phyloP scores from a whole-genome alignment of 2,888 invertebrate species.

The Eucriotettix oculatus region DNA sequence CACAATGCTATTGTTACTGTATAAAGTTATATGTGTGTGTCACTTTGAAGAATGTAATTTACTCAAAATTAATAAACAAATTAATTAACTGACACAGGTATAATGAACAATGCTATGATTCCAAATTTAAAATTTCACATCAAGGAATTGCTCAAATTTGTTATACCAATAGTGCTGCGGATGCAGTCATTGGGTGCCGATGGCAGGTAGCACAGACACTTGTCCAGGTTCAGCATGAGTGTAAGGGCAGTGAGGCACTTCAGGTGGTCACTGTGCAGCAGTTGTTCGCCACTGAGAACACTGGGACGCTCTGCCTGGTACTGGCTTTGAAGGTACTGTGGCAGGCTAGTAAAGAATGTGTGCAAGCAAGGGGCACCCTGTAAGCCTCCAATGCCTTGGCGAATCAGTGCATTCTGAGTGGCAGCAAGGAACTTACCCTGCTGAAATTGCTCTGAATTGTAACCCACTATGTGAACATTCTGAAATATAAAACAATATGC shows the following conservation, averaged over 20 bases:
- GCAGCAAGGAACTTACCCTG: constrained; percentile 31
- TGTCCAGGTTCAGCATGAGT: constrained; percentile 34
- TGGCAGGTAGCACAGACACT: constrained; percentile 31
- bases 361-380: constrained; percentile 34
- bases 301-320: constrained; percentile 36
- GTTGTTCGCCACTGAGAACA: constrained; percentile 37
- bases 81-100: too few relatives aligned
- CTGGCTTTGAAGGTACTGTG: constrained; percentile 31
- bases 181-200: constrained; percentile 29
- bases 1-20: too few relatives aligned
- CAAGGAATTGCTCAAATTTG: neutral
- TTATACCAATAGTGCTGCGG: constrained; percentile 16
- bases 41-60: too few relatives aligned
- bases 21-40: too few relatives aligned
- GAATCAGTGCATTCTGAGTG: constrained; percentile 31
- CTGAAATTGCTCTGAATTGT: constrained; percentile 25
- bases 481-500: constrained; percentile 12
- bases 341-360: constrained; percentile 20
- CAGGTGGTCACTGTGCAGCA: constrained; percentile 39
- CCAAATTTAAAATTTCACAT: too few relatives aligned
- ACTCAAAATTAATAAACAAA: too few relatives aligned
- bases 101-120: too few relatives aligned
- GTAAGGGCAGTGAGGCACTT: constrained; percentile 37
- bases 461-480: constrained; percentile 31
- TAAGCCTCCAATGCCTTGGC: constrained; percentile 33